A percentile compares a stretch with the other conserved stretches of the same genome.
Evolutionary conservation across 2,797 vertebrate species (phyloP).

Genomic region (Microcaecilia unicolor): DNA sequence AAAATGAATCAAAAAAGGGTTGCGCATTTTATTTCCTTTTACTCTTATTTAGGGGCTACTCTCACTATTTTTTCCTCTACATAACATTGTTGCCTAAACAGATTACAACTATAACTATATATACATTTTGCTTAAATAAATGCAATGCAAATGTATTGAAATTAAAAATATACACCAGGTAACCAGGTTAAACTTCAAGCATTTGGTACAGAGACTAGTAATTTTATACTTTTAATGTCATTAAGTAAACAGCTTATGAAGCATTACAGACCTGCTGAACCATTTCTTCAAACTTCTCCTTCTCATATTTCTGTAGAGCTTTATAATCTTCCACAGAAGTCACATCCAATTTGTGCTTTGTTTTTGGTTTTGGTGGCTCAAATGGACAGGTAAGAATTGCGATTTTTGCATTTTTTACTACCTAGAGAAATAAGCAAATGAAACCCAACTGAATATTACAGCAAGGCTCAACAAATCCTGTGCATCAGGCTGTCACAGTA

Average conservation of each 20-base stretch:
- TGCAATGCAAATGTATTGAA: too few species aligned
- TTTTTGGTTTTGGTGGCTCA: conserved; percentile 96
- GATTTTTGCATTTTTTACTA: conserved; percentile 82
- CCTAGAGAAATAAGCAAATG: conserved; percentile 40
- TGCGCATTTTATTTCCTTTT: too few species aligned
- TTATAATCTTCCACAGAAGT: conserved; percentile 92
- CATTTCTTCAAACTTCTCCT: conserved; percentile 95
- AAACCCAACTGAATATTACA: too few species aligned
- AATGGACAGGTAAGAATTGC: conserved; percentile 96
- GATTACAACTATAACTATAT: too few species aligned
- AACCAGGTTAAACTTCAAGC: not conserved
- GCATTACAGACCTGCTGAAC: conserved; percentile 70
- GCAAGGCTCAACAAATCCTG: too few species aligned
- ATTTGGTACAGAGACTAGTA: not conserved
- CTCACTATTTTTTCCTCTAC: too few species aligned
- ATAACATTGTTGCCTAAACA: too few species aligned
- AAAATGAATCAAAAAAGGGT: too few species aligned
- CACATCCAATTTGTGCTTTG: conserved; percentile 97
- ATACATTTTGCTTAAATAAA: too few species aligned
- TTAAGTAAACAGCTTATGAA: not conserved
- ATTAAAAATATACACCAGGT: too few species aligned
- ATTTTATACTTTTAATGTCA: not conserved
- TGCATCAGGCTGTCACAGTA: too few species aligned
- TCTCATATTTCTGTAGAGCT: conserved; percentile 91
- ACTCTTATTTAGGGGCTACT: too few species aligned